Percentiles rank a stretch among this genome's conserved stretches.
Conservation (phyloP, 2,888 invertebrate genomes). For the Andrena haemorrhoa region DNA sequence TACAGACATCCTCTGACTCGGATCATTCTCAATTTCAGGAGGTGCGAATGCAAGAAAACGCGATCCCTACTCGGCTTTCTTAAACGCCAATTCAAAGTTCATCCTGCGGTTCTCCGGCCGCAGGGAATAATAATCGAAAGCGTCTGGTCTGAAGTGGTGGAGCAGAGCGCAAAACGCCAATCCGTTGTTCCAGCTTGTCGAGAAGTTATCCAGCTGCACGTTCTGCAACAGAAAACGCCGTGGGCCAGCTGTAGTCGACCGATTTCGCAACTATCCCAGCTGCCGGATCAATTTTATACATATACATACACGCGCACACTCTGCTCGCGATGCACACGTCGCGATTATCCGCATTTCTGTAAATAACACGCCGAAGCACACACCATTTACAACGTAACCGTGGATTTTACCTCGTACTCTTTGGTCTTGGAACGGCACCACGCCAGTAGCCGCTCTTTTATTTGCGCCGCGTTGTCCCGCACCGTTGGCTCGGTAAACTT, state of each 20-base stretch:
- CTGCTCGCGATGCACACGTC: not conserved
- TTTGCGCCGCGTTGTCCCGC: slow-evolving; percentile 96
- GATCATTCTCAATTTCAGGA: not conserved
- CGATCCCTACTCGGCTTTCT: slow-evolving; percentile 96
- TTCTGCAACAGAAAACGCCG: slow-evolving; percentile 88
- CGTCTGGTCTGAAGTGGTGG: slow-evolving; percentile 98
- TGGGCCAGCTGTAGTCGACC: not conserved
- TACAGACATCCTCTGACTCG: not conserved
- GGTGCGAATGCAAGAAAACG: not conserved
- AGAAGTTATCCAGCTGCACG: slow-evolving; percentile 99
- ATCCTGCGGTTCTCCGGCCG: slow-evolving; percentile 95
- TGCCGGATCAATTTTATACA: not conserved
- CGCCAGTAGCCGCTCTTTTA: slow-evolving; percentile 98
- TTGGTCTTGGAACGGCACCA: slow-evolving; percentile 99
- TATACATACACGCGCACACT: not conserved
- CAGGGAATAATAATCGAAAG: slow-evolving; percentile 97
- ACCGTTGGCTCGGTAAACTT: slow-evolving; percentile 96
- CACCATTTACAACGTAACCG: slow-evolving; percentile 30
- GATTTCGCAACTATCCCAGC: slow-evolving; percentile 8
- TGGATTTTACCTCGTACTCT: slow-evolving; percentile 95
- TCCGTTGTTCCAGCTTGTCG: slow-evolving; percentile 99
- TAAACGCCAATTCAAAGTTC: slow-evolving; percentile 99
- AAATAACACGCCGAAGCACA: slow-evolving; percentile 46
- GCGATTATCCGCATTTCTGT: slow-evolving; percentile 42
- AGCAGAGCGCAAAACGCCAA: slow-evolving; percentile 99